phyloP scores from a whole-genome alignment of 2,888 invertebrate genomes.

The Himalopsyche tibetana region DNA sequence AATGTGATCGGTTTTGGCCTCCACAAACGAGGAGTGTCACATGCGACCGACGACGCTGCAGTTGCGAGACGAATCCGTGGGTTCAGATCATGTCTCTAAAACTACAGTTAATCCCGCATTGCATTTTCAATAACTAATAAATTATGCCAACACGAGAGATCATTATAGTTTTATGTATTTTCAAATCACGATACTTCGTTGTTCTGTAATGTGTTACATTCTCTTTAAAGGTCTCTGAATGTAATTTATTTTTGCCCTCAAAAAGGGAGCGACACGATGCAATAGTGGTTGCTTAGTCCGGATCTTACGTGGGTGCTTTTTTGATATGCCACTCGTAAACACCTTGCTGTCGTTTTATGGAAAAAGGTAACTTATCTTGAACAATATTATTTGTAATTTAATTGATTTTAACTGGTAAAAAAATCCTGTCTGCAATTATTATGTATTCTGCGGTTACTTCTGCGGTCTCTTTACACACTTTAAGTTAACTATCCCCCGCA shows the following conservation, averaged over 20 bases:
- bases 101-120: background rate
- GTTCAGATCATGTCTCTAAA: background rate
- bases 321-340: background rate
- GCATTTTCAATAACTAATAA: background rate
- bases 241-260: background rate
- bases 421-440: no score
- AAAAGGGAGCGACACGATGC: background rate
- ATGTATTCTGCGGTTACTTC: no score
- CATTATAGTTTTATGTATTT: no score
- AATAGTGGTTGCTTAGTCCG: background rate
- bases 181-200: no score
- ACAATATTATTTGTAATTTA: no score
- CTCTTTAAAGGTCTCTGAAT: background rate
- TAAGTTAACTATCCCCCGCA: no score
- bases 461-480: no score
- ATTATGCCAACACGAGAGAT: no score
- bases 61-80: conserved; percentile 3
- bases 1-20: conserved; percentile 10
- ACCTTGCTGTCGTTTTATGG: background rate
- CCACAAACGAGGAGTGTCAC: conserved; percentile 11
- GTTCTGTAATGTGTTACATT: no score
- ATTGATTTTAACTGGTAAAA: no score
- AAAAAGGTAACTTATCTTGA: no score
- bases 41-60: background rate
- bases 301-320: conserved; percentile 5